Conservation (phyloP, 2,113 vertebrate genomes). For the Seriola rivoliana region DNA sequence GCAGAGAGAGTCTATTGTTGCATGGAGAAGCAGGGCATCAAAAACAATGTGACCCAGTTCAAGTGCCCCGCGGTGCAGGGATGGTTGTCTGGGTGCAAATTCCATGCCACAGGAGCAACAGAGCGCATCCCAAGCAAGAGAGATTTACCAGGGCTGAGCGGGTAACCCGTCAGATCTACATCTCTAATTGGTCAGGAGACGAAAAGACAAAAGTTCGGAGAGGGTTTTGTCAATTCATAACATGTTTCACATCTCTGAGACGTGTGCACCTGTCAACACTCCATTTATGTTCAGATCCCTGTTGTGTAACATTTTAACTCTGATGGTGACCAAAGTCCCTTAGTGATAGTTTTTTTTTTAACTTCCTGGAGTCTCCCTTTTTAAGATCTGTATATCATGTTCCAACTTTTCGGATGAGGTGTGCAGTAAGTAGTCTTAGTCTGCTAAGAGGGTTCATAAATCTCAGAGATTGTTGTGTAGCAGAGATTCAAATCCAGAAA, state of each 20-base stretch:
- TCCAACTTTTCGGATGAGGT: not conserved
- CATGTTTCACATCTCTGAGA: conserved; percentile 5
- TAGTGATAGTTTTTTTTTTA: not conserved
- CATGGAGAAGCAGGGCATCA: conserved; percentile 61
- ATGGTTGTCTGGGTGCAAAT: conserved; percentile 46
- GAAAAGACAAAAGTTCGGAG: conserved; percentile 10
- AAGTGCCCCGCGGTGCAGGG: conserved; percentile 39
- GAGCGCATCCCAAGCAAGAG: conserved; percentile 38
- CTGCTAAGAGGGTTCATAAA: not conserved
- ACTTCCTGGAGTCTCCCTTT: not conserved
- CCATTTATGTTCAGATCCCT: not conserved
- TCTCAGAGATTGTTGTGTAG: not conserved
- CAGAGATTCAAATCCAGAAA: not conserved
- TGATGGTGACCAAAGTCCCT: not conserved
- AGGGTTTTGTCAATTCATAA: conserved; percentile 5
- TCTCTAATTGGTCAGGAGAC: conserved; percentile 55
- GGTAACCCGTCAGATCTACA: conserved; percentile 55
- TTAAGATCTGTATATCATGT: not conserved
- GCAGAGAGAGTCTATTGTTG: conserved; percentile 67
- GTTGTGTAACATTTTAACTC: not conserved
- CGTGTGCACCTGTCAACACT: conserved; percentile 36
- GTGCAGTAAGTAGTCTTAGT: not conserved
- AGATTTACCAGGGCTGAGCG: conserved; percentile 61
- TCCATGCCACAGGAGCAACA: conserved; percentile 39
- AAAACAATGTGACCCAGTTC: conserved; percentile 69